Evolutionary conservation across 2,888 invertebrate species (phyloP).

Genomic region (Chloroclystis v-ata): DNA sequence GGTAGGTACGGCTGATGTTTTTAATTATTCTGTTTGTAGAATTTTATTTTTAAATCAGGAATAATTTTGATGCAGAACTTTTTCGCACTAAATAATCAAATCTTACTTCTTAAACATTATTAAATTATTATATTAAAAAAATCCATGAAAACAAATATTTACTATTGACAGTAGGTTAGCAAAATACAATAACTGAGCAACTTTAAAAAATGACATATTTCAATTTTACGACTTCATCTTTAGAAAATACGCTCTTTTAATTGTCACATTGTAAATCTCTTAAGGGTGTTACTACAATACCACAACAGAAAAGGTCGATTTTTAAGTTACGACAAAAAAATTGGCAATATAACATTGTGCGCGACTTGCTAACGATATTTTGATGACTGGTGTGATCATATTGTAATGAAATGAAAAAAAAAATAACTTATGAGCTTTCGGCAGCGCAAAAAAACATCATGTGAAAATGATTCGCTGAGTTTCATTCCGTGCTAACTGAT

Average conservation of each 20-base stretch:
- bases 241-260: conserved; percentile 35
- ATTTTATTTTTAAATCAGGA: no score
- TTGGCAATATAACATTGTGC: conserved; percentile 61
- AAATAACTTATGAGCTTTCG: conserved; percentile 46
- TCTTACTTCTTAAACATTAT: no score
- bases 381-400: conserved; percentile 59
- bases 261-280: conserved; percentile 28
- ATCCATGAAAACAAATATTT: no score
- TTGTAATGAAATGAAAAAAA: conserved; percentile 63
- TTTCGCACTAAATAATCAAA: no score
- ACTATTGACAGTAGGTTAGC: no score
- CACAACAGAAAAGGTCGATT: conserved; percentile 48
- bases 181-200: neutral
- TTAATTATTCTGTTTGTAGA: no score
- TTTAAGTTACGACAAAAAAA: conserved; percentile 71
- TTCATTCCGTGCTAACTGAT: conserved; percentile 2
- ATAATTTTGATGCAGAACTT: no score
- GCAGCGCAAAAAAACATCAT: conserved; percentile 26
- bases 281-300: conserved; percentile 35
- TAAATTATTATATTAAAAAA: no score
- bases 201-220: neutral
- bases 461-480: conserved; percentile 12
- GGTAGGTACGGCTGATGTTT: no score
- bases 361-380: conserved; percentile 65
- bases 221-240: neutral